A percentile compares a stretch with the other conserved stretches of the same genome.
phyloP scores from a whole-genome alignment of 2,113 vertebrate genomes.

The Ellobius talpinus region DNA sequence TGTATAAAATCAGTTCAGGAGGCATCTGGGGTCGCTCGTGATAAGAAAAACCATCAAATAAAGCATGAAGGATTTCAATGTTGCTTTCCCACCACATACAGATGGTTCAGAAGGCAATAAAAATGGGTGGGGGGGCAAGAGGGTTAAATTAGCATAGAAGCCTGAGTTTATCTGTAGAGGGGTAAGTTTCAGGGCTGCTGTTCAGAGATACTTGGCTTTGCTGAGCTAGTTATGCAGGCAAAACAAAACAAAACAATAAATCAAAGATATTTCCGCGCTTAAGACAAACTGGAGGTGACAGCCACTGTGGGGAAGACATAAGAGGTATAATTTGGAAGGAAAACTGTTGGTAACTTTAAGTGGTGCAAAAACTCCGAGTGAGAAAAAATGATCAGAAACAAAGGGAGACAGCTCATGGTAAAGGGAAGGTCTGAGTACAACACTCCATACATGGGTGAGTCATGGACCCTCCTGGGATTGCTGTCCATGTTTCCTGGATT shows the following conservation, averaged over 20 bases:
- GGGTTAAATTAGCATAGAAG: background rate
- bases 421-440: background rate
- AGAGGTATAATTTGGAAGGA: background rate
- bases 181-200: background rate
- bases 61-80: background rate
- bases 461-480: background rate
- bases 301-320: background rate
- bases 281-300: slow-evolving; percentile 16
- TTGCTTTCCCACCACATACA: background rate
- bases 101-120: background rate
- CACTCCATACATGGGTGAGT: background rate
- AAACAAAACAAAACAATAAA: slow-evolving; percentile 20
- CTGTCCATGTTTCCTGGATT: background rate
- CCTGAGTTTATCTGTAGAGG: background rate
- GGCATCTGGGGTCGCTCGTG: background rate
- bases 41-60: background rate
- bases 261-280: background rate
- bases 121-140: background rate
- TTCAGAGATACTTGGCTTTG: background rate
- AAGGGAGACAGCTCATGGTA: background rate
- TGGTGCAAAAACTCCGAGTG: background rate
- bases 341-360: background rate
- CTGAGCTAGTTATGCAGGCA: background rate
- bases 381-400: background rate
- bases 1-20: background rate